These are phyloP conservation scores for Tetragnatha montana DNA, from an alignment of 2,888 invertebrate genomes.

Conservation along the genomic window DNA sequence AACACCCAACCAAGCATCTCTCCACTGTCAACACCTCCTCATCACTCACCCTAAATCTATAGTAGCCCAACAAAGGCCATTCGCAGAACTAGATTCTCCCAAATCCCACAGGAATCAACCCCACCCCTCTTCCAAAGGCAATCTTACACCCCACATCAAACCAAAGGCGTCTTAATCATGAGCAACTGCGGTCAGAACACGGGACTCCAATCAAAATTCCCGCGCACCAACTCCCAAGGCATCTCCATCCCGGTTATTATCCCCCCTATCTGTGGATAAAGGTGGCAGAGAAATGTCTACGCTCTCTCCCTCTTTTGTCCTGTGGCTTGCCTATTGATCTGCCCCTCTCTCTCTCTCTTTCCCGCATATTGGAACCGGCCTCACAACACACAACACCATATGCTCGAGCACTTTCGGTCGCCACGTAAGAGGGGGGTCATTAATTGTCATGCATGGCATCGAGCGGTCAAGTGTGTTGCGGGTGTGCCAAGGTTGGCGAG, in stretches of 20 bases:
- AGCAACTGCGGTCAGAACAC: neutral
- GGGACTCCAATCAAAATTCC: too few relatives aligned
- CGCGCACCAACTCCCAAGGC: neutral
- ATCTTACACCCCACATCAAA: neutral
- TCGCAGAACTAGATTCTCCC: too few relatives aligned
- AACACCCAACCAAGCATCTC: too few relatives aligned
- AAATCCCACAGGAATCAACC: too few relatives aligned
- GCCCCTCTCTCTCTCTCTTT: slow-evolving; percentile 3
- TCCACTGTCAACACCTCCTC: too few relatives aligned
- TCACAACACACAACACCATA: slow-evolving; percentile 31
- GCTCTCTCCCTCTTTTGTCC: slow-evolving; percentile 27
- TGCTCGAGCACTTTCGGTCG: slow-evolving; percentile 41
- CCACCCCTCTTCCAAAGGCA: too few relatives aligned
- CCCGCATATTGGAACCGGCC: slow-evolving; percentile 24
- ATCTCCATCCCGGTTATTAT: neutral
- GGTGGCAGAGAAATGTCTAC: slow-evolving; percentile 18
- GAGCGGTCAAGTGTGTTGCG: slow-evolving; percentile 45
- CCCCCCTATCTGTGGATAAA: neutral
- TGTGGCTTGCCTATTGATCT: slow-evolving; percentile 47
- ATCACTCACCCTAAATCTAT: too few relatives aligned
- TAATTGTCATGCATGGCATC: slow-evolving; percentile 55
- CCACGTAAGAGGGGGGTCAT: slow-evolving; percentile 42
- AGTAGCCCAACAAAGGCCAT: too few relatives aligned
- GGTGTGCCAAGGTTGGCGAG: slow-evolving; percentile 25
- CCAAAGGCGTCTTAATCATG: neutral